These are phyloP conservation scores for Globodera ellingtonae DNA, from an alignment of 1,140 invertebrate genomes.

Conservation along the genomic window DNA sequence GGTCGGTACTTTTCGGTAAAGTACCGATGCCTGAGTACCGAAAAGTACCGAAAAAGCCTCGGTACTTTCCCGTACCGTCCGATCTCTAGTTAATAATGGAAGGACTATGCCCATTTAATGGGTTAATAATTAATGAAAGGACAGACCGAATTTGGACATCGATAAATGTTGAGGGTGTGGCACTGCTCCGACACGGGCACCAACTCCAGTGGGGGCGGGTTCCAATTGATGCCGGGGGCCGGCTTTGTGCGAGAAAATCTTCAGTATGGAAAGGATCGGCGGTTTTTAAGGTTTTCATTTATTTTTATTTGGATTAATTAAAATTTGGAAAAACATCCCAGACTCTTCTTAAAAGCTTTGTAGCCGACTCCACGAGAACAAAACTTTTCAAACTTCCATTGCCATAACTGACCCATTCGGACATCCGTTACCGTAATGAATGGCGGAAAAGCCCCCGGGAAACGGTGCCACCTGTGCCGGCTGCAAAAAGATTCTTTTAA, in stretches of 20 bases:
- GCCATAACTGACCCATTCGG: slow-evolving; percentile 24
- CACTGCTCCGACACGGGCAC: slow-evolving; percentile 23
- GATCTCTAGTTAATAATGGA: no score
- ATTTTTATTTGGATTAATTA: background rate
- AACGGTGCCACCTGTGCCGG: slow-evolving; percentile 16
- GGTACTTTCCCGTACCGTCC: no score
- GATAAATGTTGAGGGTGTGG: slow-evolving; percentile 36
- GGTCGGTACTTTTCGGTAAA: no score
- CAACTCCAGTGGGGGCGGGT: slow-evolving; percentile 20
- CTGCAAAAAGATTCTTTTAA: slow-evolving; percentile 13
- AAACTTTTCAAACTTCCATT: background rate
- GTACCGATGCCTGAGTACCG: no score
- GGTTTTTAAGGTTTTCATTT: background rate
- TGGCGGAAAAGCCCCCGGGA: slow-evolving; percentile 25
- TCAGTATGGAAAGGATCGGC: background rate
- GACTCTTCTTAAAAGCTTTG: no score
- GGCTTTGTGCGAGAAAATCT: slow-evolving; percentile 20
- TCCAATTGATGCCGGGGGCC: slow-evolving; percentile 21
- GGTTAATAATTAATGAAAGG: background rate
- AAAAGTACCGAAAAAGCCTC: no score
- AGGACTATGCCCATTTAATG: background rate
- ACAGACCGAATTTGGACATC: background rate
- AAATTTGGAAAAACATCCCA: no score
- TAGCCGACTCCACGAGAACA: no score
- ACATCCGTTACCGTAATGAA: slow-evolving; percentile 30